These are phyloP conservation scores for Colaptes auratus DNA, from an alignment of 2,113 vertebrate species.

Conservation along the genomic window DNA sequence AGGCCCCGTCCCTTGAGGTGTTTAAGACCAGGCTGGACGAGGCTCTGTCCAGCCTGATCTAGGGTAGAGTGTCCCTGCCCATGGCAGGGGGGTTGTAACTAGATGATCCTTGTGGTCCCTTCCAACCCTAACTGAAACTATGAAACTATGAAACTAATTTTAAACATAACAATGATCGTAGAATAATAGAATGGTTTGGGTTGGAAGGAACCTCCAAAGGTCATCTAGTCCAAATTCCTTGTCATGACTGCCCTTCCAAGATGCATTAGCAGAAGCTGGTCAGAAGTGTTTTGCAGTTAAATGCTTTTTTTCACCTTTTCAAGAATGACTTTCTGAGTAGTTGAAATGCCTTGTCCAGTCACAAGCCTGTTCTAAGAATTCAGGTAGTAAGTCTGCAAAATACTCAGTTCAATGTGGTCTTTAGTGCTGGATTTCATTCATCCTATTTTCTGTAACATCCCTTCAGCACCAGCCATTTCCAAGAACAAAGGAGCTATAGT, in stretches of 20 bases:
- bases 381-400: neutral
- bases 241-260: neutral
- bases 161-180: too few relatives aligned
- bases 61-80: too few relatives aligned
- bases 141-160: too few relatives aligned
- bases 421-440: neutral
- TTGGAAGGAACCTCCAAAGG: too few relatives aligned
- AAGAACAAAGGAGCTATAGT: neutral
- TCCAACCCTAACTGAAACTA: too few relatives aligned
- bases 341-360: neutral
- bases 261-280: neutral
- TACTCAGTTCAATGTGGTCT: neutral
- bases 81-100: too few relatives aligned
- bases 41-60: too few relatives aligned
- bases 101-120: too few relatives aligned
- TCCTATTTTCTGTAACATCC: neutral
- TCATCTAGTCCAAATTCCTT: too few relatives aligned
- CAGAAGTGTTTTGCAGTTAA: neutral
- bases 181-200: too few relatives aligned
- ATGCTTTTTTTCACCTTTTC: neutral
- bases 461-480: neutral
- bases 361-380: neutral
- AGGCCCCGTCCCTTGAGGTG: too few relatives aligned
- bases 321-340: neutral
- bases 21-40: too few relatives aligned